Evolutionary conservation across 2,888 invertebrate genomes (phyloP).

Genomic region (Ophion ventricosus): DNA sequence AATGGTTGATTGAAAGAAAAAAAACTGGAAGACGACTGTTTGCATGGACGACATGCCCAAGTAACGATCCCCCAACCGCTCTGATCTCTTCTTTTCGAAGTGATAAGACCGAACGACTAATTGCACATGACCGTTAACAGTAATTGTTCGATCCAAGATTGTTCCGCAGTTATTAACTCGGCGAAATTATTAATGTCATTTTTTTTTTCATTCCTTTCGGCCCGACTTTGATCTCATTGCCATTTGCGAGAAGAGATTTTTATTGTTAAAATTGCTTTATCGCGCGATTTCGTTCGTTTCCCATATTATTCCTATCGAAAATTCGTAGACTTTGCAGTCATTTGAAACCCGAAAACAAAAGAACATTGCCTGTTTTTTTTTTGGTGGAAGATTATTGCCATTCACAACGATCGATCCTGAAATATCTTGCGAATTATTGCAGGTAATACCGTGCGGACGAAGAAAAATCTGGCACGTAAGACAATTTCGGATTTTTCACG

Average conservation of each 20-base stretch:
- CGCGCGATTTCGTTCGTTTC: slow-evolving; percentile 23
- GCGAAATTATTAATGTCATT: slow-evolving; percentile 35
- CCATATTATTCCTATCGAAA: slow-evolving; percentile 1
- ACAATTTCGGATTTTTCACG: slow-evolving; percentile 61
- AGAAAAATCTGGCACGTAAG: slow-evolving; percentile 80
- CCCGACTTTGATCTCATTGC: slow-evolving; percentile 21
- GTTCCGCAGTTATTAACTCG: slow-evolving; percentile 45
- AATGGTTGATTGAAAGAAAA: not conserved
- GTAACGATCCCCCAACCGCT: slow-evolving; percentile 37
- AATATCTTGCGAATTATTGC: slow-evolving; percentile 76
- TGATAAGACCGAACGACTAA: slow-evolving; percentile 55
- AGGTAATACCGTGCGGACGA: slow-evolving; percentile 78
- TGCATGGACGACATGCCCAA: slow-evolving; percentile 38
- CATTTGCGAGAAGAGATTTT: slow-evolving; percentile 20
- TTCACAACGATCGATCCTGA: slow-evolving; percentile 46
- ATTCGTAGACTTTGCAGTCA: not conserved
- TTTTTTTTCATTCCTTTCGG: slow-evolving; percentile 10
- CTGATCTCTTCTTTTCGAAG: not conserved
- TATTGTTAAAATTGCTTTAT: slow-evolving; percentile 5
- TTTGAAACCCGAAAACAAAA: not conserved
- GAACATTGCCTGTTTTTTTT: slow-evolving; percentile 6
- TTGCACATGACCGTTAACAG: slow-evolving; percentile 59
- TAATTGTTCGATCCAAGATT: slow-evolving; percentile 58
- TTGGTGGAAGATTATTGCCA: not conserved
- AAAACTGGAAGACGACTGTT: slow-evolving; percentile 33